Evolutionary conservation across 2,797 vertebrate species (phyloP), one percentile per base, ranked within the genome.

Genomic region (Diglossa cyanea): DNA sequence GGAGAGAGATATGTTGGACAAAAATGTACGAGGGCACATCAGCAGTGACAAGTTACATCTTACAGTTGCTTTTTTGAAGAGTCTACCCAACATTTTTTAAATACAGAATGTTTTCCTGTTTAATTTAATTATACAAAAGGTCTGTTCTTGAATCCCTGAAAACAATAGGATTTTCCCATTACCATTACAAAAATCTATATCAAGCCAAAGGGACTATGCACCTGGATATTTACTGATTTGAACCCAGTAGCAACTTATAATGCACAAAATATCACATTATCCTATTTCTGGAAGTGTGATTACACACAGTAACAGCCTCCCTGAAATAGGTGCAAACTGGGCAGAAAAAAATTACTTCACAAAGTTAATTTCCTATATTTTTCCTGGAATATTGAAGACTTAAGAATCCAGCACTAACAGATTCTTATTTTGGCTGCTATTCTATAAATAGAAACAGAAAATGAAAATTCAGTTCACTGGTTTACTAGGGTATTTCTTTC

Each of bases 381-480:
- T 78, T 5, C 28, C 12, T 7, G 13, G 20, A 58, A 39, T 92
- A 82, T 75, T 95, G 95, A 96, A 94, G 47, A 57, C 70, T 93
- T 95, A 86, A 96, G 88, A 86, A 78, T 48, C 83, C 78, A 96
- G n/a, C 73, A 96, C 42, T 65, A 85, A 96, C 40, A 94, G 83
- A 90, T 61, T 95, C 88, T 87, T 97, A 89, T 86, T 93, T 94
- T 93, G 85, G 72, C 70, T 95, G 76, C 37, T 82, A 19, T 89
- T 95, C 89, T 88, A 90, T 80, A 95, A 97, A 96, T 71, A 93
- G 85, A 97, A 97, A 94, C 42, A 91, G 70, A 74, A 82, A 86
- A 88, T 53, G 42, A 93, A 90, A 96, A 93, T 95, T 84, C 65
- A 84, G 7, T 92, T 97, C 85, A 80, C 83, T 96, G 73, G 30